Evolutionary conservation across 1,140 invertebrate species (phyloP).

Genomic region (Charaxes varanes): DNA sequence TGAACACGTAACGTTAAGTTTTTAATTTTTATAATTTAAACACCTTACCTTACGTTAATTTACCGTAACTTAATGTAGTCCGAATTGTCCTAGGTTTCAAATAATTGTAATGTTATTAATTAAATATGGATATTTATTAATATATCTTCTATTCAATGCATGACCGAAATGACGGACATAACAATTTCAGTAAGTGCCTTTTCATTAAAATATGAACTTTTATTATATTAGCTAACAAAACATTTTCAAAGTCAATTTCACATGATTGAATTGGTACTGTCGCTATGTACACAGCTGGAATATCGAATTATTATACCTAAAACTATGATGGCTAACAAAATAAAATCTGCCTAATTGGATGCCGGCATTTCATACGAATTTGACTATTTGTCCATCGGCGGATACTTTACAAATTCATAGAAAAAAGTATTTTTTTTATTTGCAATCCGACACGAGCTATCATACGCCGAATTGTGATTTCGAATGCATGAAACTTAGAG

Average conservation of each 20-base stretch:
- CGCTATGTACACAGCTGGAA: background rate
- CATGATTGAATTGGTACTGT: constrained; percentile 9
- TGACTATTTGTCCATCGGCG: constrained; percentile 16
- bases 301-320: constrained; percentile 14
- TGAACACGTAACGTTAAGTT: too few relatives aligned
- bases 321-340: constrained; percentile 13
- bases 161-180: too few relatives aligned
- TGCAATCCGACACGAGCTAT: constrained; percentile 1
- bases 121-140: too few relatives aligned
- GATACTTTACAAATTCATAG: constrained; percentile 20
- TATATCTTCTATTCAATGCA: too few relatives aligned
- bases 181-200: too few relatives aligned
- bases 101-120: too few relatives aligned
- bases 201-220: background rate
- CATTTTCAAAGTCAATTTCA: constrained; percentile 4
- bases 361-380: constrained; percentile 14
- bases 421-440: constrained; percentile 15
- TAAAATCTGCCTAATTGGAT: constrained; percentile 18
- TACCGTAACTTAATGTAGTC: too few relatives aligned
- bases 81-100: too few relatives aligned
- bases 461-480: background rate
- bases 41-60: too few relatives aligned
- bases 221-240: background rate
- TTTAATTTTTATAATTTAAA: too few relatives aligned
- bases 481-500: background rate